Evolutionary conservation across 53 echinoderm and acorn worm genomes (phyloP).

Genomic region (Actinopyga echinites): DNA sequence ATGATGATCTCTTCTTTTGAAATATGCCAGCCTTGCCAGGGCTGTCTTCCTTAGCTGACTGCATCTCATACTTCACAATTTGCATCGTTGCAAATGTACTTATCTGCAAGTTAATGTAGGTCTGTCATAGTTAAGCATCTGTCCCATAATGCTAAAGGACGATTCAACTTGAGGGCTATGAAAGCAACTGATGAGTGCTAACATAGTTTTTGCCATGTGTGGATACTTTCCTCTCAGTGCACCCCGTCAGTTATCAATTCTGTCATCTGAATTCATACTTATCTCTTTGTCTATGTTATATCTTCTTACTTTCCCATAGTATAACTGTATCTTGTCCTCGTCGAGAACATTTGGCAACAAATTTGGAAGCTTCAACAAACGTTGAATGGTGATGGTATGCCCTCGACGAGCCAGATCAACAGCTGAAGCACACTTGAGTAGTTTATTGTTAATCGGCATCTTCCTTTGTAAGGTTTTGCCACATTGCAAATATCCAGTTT

Average conservation of each 20-base stretch:
- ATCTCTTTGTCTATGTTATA: too few species aligned
- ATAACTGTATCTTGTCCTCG: background rate
- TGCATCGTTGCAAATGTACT: too few species aligned
- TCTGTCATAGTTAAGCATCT: too few species aligned
- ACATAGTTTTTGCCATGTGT: constrained; percentile 2
- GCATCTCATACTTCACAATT: too few species aligned
- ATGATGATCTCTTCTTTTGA: too few species aligned
- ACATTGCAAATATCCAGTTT: background rate
- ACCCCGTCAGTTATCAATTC: constrained; percentile 22
- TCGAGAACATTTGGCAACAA: constrained; percentile 16
- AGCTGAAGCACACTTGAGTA: constrained; percentile 27
- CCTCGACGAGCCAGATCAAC: constrained; percentile 14
- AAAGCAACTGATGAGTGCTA: constrained; percentile 15
- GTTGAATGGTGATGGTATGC: constrained; percentile 27
- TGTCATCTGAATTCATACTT: too few species aligned
- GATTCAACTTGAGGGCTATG: background rate
- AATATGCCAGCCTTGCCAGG: too few species aligned
- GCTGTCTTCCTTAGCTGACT: too few species aligned
- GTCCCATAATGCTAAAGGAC: background rate
- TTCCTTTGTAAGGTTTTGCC: background rate
- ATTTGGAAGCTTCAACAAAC: constrained; percentile 1
- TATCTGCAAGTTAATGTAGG: too few species aligned
- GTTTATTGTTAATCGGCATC: constrained; percentile 29
- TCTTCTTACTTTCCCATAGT: too few species aligned
- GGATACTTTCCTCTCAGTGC: constrained; percentile 25